These are phyloP conservation scores for Sinotaia quadrata DNA, from an alignment of 2,888 invertebrate genomes.

Conservation along the genomic window DNA sequence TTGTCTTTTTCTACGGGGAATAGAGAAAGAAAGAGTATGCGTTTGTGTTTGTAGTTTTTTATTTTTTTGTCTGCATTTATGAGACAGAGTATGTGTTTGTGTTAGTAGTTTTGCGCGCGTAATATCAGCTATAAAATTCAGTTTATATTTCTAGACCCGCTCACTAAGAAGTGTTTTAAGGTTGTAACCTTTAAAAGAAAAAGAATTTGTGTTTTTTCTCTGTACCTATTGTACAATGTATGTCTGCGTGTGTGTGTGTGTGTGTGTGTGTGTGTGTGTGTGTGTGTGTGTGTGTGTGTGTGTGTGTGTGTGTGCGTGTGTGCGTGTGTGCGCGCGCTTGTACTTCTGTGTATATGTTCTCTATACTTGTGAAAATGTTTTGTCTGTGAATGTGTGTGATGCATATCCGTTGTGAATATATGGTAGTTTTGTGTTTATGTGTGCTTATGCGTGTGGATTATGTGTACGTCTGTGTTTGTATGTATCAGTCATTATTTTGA, in stretches of 20 bases:
- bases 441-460: background rate
- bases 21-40: too few species aligned
- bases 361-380: background rate
- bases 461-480: too few species aligned
- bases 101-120: too few species aligned
- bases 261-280: background rate
- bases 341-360: background rate
- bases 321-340: background rate
- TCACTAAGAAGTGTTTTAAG: background rate
- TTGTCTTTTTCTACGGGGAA: too few species aligned
- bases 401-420: too few species aligned
- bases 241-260: too few species aligned
- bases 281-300: slow-evolving; percentile 2
- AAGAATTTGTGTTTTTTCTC: background rate
- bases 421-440: background rate
- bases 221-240: background rate
- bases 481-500: too few species aligned
- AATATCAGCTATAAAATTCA: background rate
- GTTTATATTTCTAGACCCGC: background rate
- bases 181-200: background rate
- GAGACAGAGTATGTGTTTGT: too few species aligned
- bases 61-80: too few species aligned
- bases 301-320: slow-evolving; percentile 9
- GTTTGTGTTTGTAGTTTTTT: too few species aligned
- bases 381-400: background rate